Evolutionary conservation across 2,797 vertebrate species (phyloP).

Genomic region (Chloroceryle amazona): DNA sequence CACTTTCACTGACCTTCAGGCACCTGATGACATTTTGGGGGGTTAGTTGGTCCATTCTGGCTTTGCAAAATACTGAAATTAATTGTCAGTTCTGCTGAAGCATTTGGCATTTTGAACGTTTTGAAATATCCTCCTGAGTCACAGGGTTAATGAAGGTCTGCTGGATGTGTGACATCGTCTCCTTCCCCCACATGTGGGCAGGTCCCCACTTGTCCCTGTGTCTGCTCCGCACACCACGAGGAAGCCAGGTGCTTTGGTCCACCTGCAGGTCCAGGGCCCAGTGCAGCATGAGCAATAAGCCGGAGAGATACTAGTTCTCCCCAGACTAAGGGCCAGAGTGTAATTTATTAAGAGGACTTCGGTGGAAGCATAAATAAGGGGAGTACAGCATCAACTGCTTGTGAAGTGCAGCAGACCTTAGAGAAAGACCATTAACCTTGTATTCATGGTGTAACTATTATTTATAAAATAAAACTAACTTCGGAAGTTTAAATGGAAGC

Average conservation of each 20-base stretch:
- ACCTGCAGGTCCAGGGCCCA: rapidly evolving
- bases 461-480: background rate
- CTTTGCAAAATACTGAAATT: background rate
- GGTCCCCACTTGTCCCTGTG: background rate
- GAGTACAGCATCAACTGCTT: background rate
- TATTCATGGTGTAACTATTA: background rate
- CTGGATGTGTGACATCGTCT: rapidly evolving
- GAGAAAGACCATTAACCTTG: background rate
- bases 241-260: rapidly evolving
- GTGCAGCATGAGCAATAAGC: rapidly evolving
- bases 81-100: background rate
- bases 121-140: background rate
- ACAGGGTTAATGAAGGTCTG: rapidly evolving
- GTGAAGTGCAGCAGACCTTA: background rate
- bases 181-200: rapidly evolving
- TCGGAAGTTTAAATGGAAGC: background rate
- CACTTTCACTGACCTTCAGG: constrained; percentile 9
- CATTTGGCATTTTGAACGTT: rapidly evolving
- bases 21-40: background rate
- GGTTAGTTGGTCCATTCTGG: background rate
- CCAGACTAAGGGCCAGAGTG: background rate
- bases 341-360: background rate
- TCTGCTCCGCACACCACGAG: rapidly evolving
- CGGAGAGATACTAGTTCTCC: rapidly evolving
- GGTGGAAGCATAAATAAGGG: background rate